phyloP scores from a whole-genome alignment of 2,113 vertebrate species.

The Lepus timidus region DNA sequence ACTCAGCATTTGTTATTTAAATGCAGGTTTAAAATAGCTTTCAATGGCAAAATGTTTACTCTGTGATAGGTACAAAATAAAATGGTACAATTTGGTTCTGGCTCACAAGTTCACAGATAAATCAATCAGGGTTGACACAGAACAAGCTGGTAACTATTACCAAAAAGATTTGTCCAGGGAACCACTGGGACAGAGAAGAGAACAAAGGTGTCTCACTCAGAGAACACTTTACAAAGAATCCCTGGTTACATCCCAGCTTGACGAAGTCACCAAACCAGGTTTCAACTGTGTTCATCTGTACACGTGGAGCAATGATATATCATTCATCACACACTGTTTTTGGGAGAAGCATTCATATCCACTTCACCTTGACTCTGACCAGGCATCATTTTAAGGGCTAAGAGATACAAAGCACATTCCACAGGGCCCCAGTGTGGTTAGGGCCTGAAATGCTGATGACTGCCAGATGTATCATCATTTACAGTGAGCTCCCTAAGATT shows the following conservation, averaged over 20 bases:
- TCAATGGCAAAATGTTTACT: not conserved
- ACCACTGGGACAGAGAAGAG: not conserved
- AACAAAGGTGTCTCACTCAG: not conserved
- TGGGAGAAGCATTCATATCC: not conserved
- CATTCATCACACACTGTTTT: not conserved
- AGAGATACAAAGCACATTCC: not conserved
- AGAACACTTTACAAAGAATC: not conserved
- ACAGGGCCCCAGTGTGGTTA: not conserved
- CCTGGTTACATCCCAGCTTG: not conserved
- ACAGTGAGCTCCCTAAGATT: no score
- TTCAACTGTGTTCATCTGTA: not conserved
- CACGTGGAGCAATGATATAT: not conserved
- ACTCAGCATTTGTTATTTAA: slow-evolving; percentile 18
- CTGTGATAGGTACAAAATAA: not conserved
- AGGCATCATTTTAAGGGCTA: not conserved
- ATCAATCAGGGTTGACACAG: not conserved
- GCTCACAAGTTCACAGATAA: not conserved
- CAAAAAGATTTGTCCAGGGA: not conserved
- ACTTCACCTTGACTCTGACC: not conserved
- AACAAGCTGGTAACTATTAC: not conserved
- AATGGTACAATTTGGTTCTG: not conserved
- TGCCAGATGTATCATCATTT: not conserved
- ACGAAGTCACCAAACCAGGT: no score
- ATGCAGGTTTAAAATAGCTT: not conserved
- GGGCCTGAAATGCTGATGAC: not conserved